Percentiles rank a stretch among this genome's conserved stretches.
These are phyloP conservation scores for Onthophagus taurus DNA, from an alignment of 1,140 invertebrate genomes.

Conservation along the genomic window DNA sequence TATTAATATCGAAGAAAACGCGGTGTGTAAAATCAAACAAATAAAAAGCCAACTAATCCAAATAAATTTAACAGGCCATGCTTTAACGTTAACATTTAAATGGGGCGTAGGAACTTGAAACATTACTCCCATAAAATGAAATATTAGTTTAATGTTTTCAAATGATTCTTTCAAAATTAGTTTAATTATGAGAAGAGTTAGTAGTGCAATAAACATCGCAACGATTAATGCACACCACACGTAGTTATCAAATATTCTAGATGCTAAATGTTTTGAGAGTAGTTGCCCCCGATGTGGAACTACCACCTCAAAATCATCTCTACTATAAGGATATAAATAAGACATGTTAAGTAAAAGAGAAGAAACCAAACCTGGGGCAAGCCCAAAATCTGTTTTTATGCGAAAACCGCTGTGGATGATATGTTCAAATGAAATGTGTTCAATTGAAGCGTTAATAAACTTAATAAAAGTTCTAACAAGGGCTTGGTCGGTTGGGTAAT, in stretches of 20 bases:
- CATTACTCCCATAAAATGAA: not conserved
- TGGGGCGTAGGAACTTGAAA: not conserved
- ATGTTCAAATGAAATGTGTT: too few species aligned
- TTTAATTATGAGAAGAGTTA: not conserved
- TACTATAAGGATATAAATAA: not conserved
- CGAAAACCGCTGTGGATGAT: too few species aligned
- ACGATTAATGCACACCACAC: not conserved
- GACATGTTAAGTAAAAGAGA: not conserved
- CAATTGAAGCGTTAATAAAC: too few species aligned
- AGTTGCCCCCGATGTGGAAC: not conserved
- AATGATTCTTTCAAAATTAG: not conserved
- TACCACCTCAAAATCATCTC: not conserved
- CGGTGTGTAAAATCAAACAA: not conserved
- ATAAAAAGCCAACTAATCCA: not conserved
- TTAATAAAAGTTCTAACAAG: too few species aligned
- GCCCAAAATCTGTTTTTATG: not conserved
- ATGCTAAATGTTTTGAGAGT: not conserved
- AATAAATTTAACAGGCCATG: not conserved
- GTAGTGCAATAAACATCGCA: not conserved
- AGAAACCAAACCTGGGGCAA: not conserved
- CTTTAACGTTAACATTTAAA: not conserved
- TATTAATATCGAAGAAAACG: not conserved
- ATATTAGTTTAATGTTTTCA: not conserved
- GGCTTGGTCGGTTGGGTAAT: too few species aligned
- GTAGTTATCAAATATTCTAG: not conserved